Evolutionary conservation across 2,888 invertebrate genomes (phyloP), one percentile per base, ranked within the genome.

Genomic region (Helleia helle): DNA sequence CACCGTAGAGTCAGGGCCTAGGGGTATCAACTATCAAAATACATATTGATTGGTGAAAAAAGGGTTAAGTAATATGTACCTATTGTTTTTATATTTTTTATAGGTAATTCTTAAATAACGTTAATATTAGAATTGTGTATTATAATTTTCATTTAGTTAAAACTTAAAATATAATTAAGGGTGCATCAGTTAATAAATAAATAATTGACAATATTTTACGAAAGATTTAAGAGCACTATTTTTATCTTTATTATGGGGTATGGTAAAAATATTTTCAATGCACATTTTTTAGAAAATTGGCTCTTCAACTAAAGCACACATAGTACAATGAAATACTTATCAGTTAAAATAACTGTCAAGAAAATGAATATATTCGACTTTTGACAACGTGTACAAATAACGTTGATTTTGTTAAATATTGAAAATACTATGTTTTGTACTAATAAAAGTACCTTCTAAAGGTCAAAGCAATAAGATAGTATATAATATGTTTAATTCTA

Each of bases 191-290:
- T 18, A 12, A 49, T 44, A 54, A 56, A 22, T 22, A 7, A 22
- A 22, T 22, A 7, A 7, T 44, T 47, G 68, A 71, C 68, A 71
- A 73, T 76, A 76, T 73, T 74, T 74, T 74, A 59, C 52, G 53
- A 65, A 58, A 57, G 42, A 46, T 67, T 62, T 66, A 59, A 58
- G 48, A 69, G 60, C 66, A 71, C 67, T 71, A 72, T 74, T 73
- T 75, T 73, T 66, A 54, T 63, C 55, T 56, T 50, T 54, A n/a
- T n/a, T n/a, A n/a, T n/a, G n/a, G n/a, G n/a, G n/a, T n/a, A n/a
- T n/a, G n/a, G n/a, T n/a, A n/a, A n/a, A n/a, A n/a, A 29, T 22
- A 14, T 39, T 24, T 22, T 39, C 25, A 25, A 37, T 26, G 34
- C 34, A 34, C 34, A 12, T 34, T 31, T 31, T 5, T 17, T 7